Percentiles rank a stretch among this genome's conserved stretches.
Evolutionary conservation across 2,797 vertebrate species (phyloP).

Genomic region (Scolopax bukidnonensis): DNA sequence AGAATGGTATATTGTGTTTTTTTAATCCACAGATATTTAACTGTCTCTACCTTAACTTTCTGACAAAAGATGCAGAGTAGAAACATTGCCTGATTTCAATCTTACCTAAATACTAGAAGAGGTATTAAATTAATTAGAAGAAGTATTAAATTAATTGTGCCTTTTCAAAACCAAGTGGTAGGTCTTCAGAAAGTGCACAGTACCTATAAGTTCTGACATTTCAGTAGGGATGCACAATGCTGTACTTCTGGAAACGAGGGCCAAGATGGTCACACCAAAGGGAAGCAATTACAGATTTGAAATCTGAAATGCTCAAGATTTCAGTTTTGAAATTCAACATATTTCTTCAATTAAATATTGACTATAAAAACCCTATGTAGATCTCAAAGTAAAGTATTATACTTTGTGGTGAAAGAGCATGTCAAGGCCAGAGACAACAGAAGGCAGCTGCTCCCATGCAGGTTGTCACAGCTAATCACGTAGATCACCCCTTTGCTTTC

Average conservation of each 20-base stretch:
- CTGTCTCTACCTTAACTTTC: neutral
- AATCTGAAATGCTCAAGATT: neutral
- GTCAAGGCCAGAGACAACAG: constrained; percentile 6
- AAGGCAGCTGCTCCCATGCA: constrained; percentile 6
- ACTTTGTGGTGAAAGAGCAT: neutral
- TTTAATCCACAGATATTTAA: neutral
- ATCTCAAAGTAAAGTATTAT: neutral
- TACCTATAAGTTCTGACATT: neutral
- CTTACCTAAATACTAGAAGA: neutral
- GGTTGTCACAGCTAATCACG: neutral
- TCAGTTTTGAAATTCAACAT: neutral
- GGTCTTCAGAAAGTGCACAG: neutral
- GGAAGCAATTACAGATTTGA: constrained; percentile 25
- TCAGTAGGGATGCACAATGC: neutral
- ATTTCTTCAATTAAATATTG: constrained; percentile 27
- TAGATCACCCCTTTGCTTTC: neutral
- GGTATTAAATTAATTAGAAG: neutral
- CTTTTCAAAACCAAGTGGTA: neutral
- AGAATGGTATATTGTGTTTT: fast-evolving
- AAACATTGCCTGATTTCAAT: neutral
- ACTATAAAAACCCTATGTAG: neutral
- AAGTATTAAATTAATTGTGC: neutral
- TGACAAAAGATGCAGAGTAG: neutral
- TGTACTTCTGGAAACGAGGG: neutral
- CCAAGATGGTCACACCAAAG: neutral